Conservation (phyloP, 53 echinoderm and acorn worm species). For the Antedon mediterranea region DNA sequence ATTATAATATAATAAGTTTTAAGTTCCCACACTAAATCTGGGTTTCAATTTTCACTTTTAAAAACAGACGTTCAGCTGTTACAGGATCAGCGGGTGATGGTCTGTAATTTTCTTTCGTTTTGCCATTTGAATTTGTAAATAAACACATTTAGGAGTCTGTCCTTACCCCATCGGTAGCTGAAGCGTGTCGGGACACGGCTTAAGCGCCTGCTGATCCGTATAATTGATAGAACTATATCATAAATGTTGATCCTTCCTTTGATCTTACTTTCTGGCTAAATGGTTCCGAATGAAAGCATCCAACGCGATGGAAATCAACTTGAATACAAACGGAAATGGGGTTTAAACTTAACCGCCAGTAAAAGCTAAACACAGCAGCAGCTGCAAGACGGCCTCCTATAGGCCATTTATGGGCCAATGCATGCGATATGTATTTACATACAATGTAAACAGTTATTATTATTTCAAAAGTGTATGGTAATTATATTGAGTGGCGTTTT, state of each 20-base stretch:
- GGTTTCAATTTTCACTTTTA: neutral
- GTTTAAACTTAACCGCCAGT: neutral
- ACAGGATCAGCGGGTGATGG: neutral
- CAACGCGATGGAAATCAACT: neutral
- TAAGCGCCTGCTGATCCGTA: neutral
- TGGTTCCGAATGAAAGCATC: neutral
- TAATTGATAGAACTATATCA: slow-evolving; percentile 1
- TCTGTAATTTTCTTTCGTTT: neutral
- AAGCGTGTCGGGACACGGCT: neutral
- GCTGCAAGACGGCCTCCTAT: neutral
- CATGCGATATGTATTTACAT: neutral
- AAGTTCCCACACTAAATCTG: neutral
- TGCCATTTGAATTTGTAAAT: neutral
- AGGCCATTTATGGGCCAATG: neutral
- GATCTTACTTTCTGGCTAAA: neutral
- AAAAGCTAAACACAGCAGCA: neutral
- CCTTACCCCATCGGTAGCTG: neutral
- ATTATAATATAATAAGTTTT: no score
- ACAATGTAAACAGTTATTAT: neutral
- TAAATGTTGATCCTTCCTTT: neutral
- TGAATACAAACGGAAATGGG: neutral
- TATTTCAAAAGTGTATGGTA: no score
- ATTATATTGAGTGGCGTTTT: no score
- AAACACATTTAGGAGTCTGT: neutral
- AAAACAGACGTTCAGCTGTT: neutral